Conservation (phyloP, 2,888 invertebrate species). For the Drosophila tripunctata region DNA sequence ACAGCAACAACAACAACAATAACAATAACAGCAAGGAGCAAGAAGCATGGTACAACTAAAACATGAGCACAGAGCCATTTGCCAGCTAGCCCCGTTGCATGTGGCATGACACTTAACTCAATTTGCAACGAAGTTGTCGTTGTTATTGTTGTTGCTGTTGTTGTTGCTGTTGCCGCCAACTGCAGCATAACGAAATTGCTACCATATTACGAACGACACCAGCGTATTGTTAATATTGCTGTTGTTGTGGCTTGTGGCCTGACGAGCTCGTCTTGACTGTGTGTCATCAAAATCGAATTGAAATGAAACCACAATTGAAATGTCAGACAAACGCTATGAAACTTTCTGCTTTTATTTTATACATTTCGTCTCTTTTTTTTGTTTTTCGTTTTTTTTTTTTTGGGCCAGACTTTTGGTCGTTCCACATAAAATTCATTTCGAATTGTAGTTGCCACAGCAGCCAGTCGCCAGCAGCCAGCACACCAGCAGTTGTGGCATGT, state of each 20-base stretch:
- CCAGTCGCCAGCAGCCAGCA: conserved; percentile 2
- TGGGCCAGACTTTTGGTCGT: conserved; percentile 27
- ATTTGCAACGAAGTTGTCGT: conserved; percentile 67
- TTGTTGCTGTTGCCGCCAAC: conserved; percentile 45
- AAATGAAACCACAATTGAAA: conserved; percentile 77
- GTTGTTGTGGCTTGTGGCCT: conserved; percentile 42
- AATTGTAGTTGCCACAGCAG: conserved; percentile 38
- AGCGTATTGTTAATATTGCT: conserved; percentile 69
- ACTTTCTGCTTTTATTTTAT: conserved; percentile 43
- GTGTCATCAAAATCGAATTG: conserved; percentile 77
- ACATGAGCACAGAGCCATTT: conserved; percentile 60
- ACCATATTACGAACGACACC: conserved; percentile 75
- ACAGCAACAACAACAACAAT: conserved; percentile 23
- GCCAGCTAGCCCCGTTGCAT: conserved; percentile 61
- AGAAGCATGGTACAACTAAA: conserved; percentile 37
- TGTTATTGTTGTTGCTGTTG: conserved; percentile 20
- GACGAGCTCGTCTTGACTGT: conserved; percentile 58
- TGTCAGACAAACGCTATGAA: conserved; percentile 66
- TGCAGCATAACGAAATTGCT: conserved; percentile 72
- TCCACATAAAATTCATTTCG: conserved; percentile 66
- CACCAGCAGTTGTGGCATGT: conserved; percentile 2
- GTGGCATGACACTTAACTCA: conserved; percentile 75
- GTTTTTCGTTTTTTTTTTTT: conserved; percentile 7
- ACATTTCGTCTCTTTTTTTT: background rate
- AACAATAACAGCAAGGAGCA: conserved; percentile 33